Evolutionary conservation across 2,113 vertebrate genomes (phyloP).

Genomic region (Grammomys surdaster): DNA sequence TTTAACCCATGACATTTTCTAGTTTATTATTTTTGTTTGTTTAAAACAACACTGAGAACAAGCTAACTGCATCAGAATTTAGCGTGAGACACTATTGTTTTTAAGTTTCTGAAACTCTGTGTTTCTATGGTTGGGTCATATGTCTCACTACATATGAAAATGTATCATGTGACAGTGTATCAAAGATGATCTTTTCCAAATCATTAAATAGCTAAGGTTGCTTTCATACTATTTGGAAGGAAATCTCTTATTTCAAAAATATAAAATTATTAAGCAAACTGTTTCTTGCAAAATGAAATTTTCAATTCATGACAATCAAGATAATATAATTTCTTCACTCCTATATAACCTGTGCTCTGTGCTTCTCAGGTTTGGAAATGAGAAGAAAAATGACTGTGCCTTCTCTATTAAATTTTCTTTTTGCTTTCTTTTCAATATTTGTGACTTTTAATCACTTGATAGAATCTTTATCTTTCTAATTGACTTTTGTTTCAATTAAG

Average conservation of each 20-base stretch:
- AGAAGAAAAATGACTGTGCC: background rate
- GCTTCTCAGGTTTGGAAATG: background rate
- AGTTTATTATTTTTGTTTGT: background rate
- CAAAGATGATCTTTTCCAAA: conserved; percentile 27
- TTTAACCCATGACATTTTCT: background rate
- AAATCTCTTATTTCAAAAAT: background rate
- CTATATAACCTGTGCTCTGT: conserved; percentile 18
- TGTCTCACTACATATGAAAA: conserved; percentile 28
- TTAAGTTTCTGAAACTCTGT: background rate
- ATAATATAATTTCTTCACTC: conserved; percentile 34
- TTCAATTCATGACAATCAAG: conserved; percentile 18
- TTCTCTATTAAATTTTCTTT: conserved; percentile 45
- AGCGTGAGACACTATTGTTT: background rate
- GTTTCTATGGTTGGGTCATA: background rate
- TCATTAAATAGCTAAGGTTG: background rate
- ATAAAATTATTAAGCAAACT: conserved; percentile 34
- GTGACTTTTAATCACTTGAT: background rate
- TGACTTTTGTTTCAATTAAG: background rate
- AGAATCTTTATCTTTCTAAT: conserved; percentile 12
- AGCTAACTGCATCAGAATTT: background rate
- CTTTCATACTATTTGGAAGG: conserved; percentile 3
- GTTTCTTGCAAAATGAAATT: conserved; percentile 59
- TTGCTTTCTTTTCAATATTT: background rate
- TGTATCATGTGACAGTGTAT: background rate
- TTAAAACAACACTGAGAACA: background rate